Evolutionary conservation across 2,113 vertebrate genomes (phyloP).

Genomic region (Oriolus oriolus): DNA sequence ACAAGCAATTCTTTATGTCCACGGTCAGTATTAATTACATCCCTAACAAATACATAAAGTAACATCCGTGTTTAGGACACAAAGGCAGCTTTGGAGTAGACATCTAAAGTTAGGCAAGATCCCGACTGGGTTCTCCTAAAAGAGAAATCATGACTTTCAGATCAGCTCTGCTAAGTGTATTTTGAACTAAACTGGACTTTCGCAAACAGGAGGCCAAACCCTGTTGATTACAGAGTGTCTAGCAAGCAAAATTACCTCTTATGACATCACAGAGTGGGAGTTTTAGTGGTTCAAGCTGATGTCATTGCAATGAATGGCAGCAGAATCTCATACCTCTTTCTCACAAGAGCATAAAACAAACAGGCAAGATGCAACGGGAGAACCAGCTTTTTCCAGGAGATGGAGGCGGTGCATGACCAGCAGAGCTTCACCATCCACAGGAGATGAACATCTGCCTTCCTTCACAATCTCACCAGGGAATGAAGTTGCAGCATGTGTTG

Average conservation of each 20-base stretch:
- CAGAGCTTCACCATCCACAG: background rate
- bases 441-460: background rate
- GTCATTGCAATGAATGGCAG: background rate
- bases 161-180: background rate
- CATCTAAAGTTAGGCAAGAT: background rate
- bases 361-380: background rate
- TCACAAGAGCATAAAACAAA: background rate
- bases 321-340: background rate
- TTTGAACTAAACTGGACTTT: background rate
- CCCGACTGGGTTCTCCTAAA: background rate
- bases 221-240: background rate
- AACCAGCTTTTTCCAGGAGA: background rate
- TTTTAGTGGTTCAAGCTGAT: background rate
- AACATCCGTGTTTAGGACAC: background rate
- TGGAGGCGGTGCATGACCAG: background rate
- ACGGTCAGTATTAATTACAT: background rate
- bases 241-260: background rate
- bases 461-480: background rate
- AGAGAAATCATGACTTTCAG: background rate
- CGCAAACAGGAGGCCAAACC: background rate
- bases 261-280: background rate
- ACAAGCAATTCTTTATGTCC: background rate
- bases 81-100: background rate
- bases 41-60: background rate
- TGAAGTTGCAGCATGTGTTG: background rate